Conservation (phyloP, 2,113 vertebrate species). For the Chlorodrepanis virens region DNA sequence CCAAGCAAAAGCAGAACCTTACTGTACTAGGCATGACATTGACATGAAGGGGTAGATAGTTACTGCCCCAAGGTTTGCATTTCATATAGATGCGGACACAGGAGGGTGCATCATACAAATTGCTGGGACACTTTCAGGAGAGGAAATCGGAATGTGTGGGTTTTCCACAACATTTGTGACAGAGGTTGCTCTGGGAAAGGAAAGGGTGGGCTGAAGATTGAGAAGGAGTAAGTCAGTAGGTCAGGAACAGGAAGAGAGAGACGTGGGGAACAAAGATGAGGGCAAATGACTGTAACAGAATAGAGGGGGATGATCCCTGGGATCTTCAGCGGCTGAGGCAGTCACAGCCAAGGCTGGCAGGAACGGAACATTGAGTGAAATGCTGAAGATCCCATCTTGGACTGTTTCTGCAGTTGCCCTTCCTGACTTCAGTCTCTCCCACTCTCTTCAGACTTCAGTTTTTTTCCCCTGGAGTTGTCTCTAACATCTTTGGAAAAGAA, state of each 20-base stretch:
- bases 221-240: neutral
- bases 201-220: neutral
- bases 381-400: neutral
- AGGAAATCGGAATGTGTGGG: neutral
- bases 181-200: neutral
- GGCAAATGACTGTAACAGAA: neutral
- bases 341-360: neutral
- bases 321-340: neutral
- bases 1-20: neutral
- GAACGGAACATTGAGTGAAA: neutral
- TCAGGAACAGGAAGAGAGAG: neutral
- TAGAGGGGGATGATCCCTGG: neutral
- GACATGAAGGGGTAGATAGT: neutral
- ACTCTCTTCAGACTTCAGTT: neutral
- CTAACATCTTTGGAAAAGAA: neutral
- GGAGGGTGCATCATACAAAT: neutral
- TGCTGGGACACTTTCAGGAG: neutral
- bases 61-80: neutral
- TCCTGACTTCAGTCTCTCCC: neutral
- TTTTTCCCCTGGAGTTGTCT: neutral
- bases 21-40: neutral
- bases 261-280: neutral
- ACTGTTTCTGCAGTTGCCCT: neutral
- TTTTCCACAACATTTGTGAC: neutral
- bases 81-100: neutral